Evolutionary conservation across 1,140 invertebrate species (phyloP), one percentile per base, ranked within the genome.

Genomic region (Plectus sambesii): DNA sequence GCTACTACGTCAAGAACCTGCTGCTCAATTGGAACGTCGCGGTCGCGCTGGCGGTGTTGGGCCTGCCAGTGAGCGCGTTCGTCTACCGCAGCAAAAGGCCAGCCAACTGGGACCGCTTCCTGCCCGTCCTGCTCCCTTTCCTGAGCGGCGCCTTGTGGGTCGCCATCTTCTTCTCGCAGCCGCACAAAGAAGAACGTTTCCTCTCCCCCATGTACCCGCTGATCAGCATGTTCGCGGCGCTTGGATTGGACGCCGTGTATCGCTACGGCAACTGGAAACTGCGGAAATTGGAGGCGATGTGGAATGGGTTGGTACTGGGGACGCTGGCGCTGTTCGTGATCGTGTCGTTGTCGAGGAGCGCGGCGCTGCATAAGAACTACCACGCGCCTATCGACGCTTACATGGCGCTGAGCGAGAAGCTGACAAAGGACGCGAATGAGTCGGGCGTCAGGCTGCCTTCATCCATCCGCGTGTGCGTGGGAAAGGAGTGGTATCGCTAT

Each of bases 401-500:
- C 69, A 79, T 83, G 69, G 81, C 86, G 71, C 70, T 84, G 2
- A 81, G 83, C 63, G n/a, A n/a, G n/a, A n/a, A n/a, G 76, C 79
- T n/a, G n/a, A n/a, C n/a, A n/a, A n/a, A n/a, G n/a, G n/a, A n/a
- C n/a, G n/a, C n/a, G n/a, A n/a, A n/a, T n/a, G n/a, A n/a, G n/a
- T n/a, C n/a, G n/a, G n/a, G n/a, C n/a, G n/a, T n/a, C n/a, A n/a
- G n/a, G n/a, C n/a, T n/a, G n/a, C n/a, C n/a, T n/a, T n/a, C n/a
- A n/a, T n/a, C 79, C 42, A 78, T 83, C 2, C 85, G 85, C 56
- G 79, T 98, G 5, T 99, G 93, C 70, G 79, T 89, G 58, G 92
- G 89, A 9, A 97, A 97, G 75, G 93, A 99, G 63, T 98, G 93
- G 93, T 80, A 98, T 71, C 76, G 93, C 30, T 98, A 85, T 70